Base-by-base conservation (phyloP, 2,113 vertebrate species). In the Ursus arctos region DNA sequence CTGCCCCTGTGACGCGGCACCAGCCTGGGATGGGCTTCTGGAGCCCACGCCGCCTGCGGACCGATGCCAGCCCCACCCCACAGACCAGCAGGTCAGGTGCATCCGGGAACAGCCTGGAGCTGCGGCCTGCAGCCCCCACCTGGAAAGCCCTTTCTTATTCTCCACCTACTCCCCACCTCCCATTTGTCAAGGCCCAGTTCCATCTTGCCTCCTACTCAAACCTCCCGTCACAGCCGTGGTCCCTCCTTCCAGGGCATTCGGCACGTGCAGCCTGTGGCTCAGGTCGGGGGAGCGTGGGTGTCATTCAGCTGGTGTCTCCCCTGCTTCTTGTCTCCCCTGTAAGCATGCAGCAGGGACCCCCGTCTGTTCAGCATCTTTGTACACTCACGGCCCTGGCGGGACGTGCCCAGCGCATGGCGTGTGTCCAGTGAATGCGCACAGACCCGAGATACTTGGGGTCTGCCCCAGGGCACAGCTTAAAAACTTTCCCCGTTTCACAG, bases 391-490 rank as follows among this genome's bases (percentile, higher is more conserved):
- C 53, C n/a, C 21, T 1, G 49, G 72, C n/a, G 3, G 2, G 1
- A 2, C 2, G 24, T 1, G 36, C 65, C 71, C 53, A 33, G 21
- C 12, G 11, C 3, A 0, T 0, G 19, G 21, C 2, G 28, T 0
- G 10, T 4, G 3, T 24, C 31, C 1, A 0, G 0, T 1, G 49
- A 61, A 13, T 0, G n/a, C 4, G 1, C 0, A 18, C 0, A 51
- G 80, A 47, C 36, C 22, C 28, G 2, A 4, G 11, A 28, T 21
- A 18, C 80, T 40, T 2, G 7, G 43, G 10, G 28, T 12, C 14
- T 26, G 2, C 33, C 33, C n/a, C n/a, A 7, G 28, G 19, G 76
- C 24, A 6, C 7, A 31, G 31, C n/a, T 79, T 82, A 59, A 22
- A 92, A n/a, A n/a, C 28, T 36, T 10, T 26, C 26, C 63, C 15